Percentiles rank a stretch among this genome's conserved stretches.
phyloP scores from a whole-genome alignment of 2,888 invertebrate genomes.

The Loripinus fragilis region DNA sequence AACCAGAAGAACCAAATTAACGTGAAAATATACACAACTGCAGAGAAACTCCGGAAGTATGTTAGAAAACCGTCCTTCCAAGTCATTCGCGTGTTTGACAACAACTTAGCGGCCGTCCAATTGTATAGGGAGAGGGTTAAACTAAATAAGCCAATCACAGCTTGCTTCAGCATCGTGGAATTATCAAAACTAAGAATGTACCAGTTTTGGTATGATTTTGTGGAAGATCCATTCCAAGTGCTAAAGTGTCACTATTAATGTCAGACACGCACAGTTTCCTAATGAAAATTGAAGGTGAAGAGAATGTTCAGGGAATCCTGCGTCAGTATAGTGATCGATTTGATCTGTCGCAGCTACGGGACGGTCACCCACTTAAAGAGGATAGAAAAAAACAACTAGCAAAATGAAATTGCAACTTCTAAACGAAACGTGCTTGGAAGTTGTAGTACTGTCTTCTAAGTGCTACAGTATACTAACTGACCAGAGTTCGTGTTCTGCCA shows the following conservation, averaged over 20 bases:
- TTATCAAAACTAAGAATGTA: neutral
- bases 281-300: neutral
- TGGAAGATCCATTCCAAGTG: neutral
- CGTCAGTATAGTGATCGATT: neutral
- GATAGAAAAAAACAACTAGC: neutral
- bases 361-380: neutral
- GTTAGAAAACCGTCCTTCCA: neutral
- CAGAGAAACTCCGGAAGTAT: neutral
- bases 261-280: slow-evolving; percentile 1
- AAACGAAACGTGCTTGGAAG: neutral
- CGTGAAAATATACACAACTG: neutral
- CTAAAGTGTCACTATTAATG: neutral
- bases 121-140: neutral
- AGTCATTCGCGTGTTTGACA: neutral
- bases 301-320: neutral
- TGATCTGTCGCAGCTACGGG: neutral
- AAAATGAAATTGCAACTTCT: slow-evolving; percentile 2
- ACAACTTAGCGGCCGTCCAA: neutral
- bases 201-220: neutral
- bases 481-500: neutral
- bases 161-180: neutral
- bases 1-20: neutral
- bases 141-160: neutral
- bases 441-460: neutral
- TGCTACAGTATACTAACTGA: neutral